Base-by-base conservation (phyloP, 2,797 vertebrate genomes). In the Enteromius mattozi region DNA sequence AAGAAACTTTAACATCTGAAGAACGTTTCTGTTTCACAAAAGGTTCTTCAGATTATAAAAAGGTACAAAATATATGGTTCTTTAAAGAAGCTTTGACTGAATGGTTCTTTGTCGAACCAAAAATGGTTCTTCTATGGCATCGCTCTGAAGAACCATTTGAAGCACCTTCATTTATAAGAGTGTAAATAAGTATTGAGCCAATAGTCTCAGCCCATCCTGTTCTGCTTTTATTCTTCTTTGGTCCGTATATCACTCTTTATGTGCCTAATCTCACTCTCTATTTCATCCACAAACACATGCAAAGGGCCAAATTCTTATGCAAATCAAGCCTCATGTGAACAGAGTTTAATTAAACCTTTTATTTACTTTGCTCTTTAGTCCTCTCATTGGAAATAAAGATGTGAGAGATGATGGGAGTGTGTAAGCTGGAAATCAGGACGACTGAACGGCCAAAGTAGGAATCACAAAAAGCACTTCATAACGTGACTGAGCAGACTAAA, bases 371-470 rank as follows among this genome's bases (percentile, higher is more conserved):
- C 65, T 85, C 80, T 85, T 51, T 47, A 30, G 40, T 83, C 49
- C 13, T 83, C 35, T 70, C 17, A 78, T 24, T 83, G 49, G 19
- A 78, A 70, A 78, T 35, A 6, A 78, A 78, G 51, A 59, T 68
- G 74, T 35, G 82, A 78, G 12, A 59, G 51, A 83, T 59, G 7
- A 47, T 78, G 37, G 24, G 49, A 70, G 49, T 70, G 63, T 27
- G 24, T 35, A 40, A 3, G 24, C 42, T 83, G 47, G 42, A 76
- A 54, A 40, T 88, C 74, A 87, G 86, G 78, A 87, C 88, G 87
- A 90, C 90, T 93, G 91, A 93, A 89, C n/a, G 7, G 77, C 89
- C 87, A 88, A 90, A 93, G 89, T 89, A 88, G 87, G 89, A 86
- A 86, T 85, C 88, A 89, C 91, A 85, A 92, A 87, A 88, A 88